Base-by-base conservation (phyloP, 1,140 invertebrate genomes). In the Papilio polytes region DNA sequence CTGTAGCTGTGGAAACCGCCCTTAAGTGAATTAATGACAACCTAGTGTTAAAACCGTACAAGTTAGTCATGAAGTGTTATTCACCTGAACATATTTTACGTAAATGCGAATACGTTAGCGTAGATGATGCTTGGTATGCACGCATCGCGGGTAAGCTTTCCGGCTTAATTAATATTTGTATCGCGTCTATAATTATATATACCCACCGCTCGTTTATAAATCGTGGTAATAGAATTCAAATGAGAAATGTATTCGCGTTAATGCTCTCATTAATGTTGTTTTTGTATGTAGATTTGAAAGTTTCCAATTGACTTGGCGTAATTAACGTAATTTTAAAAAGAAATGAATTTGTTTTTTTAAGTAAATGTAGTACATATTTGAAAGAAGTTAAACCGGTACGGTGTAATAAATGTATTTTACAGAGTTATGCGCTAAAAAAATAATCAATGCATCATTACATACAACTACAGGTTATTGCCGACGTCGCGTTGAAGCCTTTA, bases 161-260 rank as follows among this genome's bases (percentile, higher is more conserved):
- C 26, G 56, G 51, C 36, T 66, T 78, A 66, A 63, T 78, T 78
- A 78, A 63, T 78, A 78, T 78, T 78, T 66, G 77, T 78, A 63
- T 66, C 77, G 44, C 77, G 41, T 12, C n/a, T 78, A 66, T 78
- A 78, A 78, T 66, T 78, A 78, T 78, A 59, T 59, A 48, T 41
- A 59, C 74, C 51, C 15, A 36, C 59, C 31, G 41, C 53, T 56
- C 53, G 36, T 66, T 78, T 63, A 46, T 78, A 78, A 78, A 78
- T 78, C 36, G 56, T 36, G 77, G 26, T 22, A 78, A 76, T 76
- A 66, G 56, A 78, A 78, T 78, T 48, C 36, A 22, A 77, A 78
- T 46, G 26, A 63, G 53, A 46, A 63, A 63, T 48, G 56, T 44
- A 31, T 66, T 63, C 22, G n/a, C 56, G 22, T 51, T 66, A 66